Evolutionary conservation across 1,140 invertebrate genomes (phyloP).

Genomic region (Zaprionus taronus): DNA sequence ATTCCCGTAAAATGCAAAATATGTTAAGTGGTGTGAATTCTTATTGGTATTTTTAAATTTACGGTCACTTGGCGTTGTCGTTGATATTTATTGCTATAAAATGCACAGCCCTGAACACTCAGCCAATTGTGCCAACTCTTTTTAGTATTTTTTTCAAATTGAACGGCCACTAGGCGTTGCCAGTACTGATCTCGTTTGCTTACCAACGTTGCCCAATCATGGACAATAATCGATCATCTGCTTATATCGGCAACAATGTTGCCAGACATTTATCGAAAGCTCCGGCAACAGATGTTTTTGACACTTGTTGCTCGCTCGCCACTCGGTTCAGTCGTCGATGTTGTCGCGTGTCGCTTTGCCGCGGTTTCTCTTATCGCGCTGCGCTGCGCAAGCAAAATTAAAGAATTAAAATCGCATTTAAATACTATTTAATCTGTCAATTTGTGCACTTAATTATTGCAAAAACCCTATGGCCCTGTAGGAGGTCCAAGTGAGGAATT

Average conservation of each 20-base stretch:
- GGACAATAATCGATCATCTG: conserved; percentile 12
- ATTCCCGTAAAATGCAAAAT: too few relatives aligned
- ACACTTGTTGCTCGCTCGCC: conserved; percentile 45
- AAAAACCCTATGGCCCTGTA: conserved; percentile 22
- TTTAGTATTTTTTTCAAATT: background rate
- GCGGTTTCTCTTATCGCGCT: conserved; percentile 42
- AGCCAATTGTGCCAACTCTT: background rate
- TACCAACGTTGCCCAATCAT: conserved; percentile 29
- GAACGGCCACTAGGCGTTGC: conserved; percentile 1
- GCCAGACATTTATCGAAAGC: conserved; percentile 13
- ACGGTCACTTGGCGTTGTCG: too few relatives aligned
- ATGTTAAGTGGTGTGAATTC: too few relatives aligned
- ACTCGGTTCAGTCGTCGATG: conserved; percentile 31
- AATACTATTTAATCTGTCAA: conserved; percentile 16
- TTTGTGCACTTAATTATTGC: conserved; percentile 21
- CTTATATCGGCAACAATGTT: background rate
- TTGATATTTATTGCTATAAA: too few relatives aligned
- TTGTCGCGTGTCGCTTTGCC: conserved; percentile 47
- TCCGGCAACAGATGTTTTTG: conserved; percentile 51
- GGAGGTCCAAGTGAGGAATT: conserved; percentile 8
- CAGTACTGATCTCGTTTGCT: conserved; percentile 12
- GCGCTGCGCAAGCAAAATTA: conserved; percentile 33
- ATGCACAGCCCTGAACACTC: background rate
- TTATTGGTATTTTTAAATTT: too few relatives aligned
- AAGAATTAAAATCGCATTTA: conserved; percentile 31